These are phyloP conservation scores for Virgularia gustaviana DNA, from an alignment of 92 coral and sea anemone genomes.

Conservation along the genomic window DNA sequence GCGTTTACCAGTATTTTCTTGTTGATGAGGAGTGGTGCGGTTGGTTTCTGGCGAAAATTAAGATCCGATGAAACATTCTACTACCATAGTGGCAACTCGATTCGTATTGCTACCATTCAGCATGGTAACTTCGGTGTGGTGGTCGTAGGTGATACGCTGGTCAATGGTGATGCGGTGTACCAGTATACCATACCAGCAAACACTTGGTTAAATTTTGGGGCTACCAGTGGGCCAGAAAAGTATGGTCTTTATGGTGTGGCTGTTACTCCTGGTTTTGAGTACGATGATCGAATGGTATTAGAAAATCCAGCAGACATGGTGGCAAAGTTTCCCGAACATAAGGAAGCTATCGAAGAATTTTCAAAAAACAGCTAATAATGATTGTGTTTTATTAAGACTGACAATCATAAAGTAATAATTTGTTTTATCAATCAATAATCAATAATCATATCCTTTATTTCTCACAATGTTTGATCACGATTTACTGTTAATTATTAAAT, in stretches of 20 bases:
- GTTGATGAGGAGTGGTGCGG: conserved; percentile 52
- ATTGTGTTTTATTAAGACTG: background rate
- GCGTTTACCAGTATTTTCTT: conserved; percentile 63
- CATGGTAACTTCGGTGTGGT: conserved; percentile 52
- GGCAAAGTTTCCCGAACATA: conserved; percentile 68
- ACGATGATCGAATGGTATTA: conserved; percentile 49
- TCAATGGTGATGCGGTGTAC: conserved; percentile 50
- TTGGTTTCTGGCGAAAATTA: conserved; percentile 69
- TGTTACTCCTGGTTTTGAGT: conserved; percentile 71
- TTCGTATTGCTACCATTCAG: conserved; percentile 56
- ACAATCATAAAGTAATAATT: background rate
- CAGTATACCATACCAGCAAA: conserved; percentile 64
- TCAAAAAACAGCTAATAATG: background rate
- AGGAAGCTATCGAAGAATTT: conserved; percentile 53
- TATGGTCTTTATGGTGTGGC: conserved; percentile 63
- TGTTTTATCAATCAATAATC: too few relatives aligned
- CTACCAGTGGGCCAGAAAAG: conserved; percentile 36
- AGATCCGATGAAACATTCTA: conserved; percentile 75
- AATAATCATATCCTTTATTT: background rate
- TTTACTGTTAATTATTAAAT: background rate
- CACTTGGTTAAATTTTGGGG: conserved; percentile 78
- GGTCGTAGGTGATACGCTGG: conserved; percentile 65
- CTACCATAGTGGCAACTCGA: conserved; percentile 63
- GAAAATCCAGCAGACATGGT: conserved; percentile 54
- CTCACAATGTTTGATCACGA: background rate